Evolutionary conservation across 2,113 vertebrate species (phyloP).

Genomic region (Todiramphus saurophagus): DNA sequence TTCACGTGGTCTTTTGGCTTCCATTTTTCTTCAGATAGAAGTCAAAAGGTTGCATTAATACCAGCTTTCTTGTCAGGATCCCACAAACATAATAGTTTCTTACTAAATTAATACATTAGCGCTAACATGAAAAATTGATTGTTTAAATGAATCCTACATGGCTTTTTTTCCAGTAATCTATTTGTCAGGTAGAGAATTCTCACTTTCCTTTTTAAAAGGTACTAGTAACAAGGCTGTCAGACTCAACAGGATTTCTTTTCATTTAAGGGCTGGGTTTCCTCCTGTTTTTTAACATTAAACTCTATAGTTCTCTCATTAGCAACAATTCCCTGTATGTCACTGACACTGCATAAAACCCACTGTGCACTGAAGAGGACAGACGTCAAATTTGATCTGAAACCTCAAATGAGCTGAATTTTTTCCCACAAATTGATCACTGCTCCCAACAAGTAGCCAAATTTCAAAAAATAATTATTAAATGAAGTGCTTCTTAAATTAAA

Average conservation of each 20-base stretch:
- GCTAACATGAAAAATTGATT: neutral
- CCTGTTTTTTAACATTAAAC: neutral
- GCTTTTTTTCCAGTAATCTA: neutral
- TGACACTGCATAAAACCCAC: neutral
- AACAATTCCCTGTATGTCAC: neutral
- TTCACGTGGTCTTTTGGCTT: neutral
- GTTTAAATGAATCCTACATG: neutral
- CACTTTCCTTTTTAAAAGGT: neutral
- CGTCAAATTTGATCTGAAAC: neutral
- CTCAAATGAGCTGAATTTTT: neutral
- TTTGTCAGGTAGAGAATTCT: neutral
- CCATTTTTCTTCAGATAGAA: neutral
- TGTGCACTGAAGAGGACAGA: neutral
- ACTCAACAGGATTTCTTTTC: neutral
- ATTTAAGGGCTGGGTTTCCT: neutral
- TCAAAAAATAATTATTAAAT: neutral
- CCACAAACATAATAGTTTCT: fast-evolving
- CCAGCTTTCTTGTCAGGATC: neutral
- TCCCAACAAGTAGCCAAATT: neutral
- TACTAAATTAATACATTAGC: neutral
- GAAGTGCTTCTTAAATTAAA: neutral
- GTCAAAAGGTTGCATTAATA: neutral
- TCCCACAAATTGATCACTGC: neutral
- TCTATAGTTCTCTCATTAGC: neutral
- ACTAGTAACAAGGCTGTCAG: neutral